Evolutionary conservation across 2,797 vertebrate genomes (phyloP).

Genomic region (Mormyrops boulengeri): DNA sequence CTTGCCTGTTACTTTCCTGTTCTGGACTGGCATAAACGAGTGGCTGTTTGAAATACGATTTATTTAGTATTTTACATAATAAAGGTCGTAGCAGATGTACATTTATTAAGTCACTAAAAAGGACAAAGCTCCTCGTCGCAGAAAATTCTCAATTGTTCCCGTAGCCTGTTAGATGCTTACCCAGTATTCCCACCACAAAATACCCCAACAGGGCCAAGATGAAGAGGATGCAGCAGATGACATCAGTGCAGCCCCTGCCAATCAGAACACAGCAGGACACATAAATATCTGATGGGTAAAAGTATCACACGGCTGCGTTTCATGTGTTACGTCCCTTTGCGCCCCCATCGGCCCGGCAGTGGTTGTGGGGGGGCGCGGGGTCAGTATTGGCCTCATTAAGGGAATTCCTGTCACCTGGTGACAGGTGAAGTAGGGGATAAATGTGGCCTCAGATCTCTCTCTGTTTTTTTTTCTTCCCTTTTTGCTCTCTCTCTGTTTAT

Average conservation of each 20-base stretch:
- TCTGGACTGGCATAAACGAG: neutral
- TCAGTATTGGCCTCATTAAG: no score
- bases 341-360: no score
- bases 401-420: no score
- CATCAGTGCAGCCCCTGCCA: conserved; percentile 81
- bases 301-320: neutral
- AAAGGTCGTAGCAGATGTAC: neutral
- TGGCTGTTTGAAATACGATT: neutral
- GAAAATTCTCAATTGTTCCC: neutral
- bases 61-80: neutral
- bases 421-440: no score
- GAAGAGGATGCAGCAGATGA: conserved; percentile 82
- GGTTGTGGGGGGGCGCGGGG: no score
- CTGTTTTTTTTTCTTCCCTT: no score
- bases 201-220: conserved; percentile 77
- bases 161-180: conserved; percentile 52
- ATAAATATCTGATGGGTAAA: neutral
- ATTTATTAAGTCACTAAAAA: neutral
- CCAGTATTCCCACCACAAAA: conserved; percentile 78
- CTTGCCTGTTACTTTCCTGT: neutral
- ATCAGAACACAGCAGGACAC: neutral
- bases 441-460: no score
- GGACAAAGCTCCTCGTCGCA: neutral
- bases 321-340: no score
- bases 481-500: no score